Conservation (phyloP, 2,888 invertebrate species). For the Lepeophtheirus nordmannii region DNA sequence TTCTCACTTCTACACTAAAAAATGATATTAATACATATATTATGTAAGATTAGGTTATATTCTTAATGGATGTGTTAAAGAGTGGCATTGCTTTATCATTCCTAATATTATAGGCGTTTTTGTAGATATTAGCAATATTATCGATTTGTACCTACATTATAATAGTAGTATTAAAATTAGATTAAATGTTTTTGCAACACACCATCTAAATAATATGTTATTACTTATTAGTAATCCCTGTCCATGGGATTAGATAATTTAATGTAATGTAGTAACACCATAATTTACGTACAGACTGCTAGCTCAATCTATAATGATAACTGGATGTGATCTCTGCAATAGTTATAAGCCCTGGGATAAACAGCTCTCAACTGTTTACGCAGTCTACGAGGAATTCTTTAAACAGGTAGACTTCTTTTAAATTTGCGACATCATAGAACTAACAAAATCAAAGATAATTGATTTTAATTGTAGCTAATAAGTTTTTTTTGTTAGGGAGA, state of each 20-base stretch:
- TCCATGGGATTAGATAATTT: neutral
- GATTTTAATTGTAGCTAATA: conserved; percentile 8
- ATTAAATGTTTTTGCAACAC: neutral
- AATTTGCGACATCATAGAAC: neutral
- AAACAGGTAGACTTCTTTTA: conserved; percentile 42
- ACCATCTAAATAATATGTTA: neutral
- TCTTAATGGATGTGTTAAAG: neutral
- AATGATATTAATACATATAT: neutral
- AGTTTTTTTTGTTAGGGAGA: conserved; percentile 41
- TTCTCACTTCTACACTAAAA: neutral
- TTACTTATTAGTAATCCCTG: neutral
- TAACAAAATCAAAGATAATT: neutral
- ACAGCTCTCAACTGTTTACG: conserved; percentile 59
- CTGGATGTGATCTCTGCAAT: conserved; percentile 64
- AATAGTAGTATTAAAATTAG: neutral
- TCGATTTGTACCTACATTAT: neutral
- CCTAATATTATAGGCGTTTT: too few relatives aligned
- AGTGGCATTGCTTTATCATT: too few relatives aligned
- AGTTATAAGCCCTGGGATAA: conserved; percentile 69
- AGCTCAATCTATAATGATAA: conserved; percentile 62
- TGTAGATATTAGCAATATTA: neutral
- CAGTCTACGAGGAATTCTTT: conserved; percentile 67
- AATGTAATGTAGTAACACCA: neutral
- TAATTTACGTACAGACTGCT: conserved; percentile 42
- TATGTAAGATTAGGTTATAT: neutral